Percentiles rank a stretch among this genome's conserved stretches.
Conservation (phyloP, 2,888 invertebrate genomes). For the Agrochola circellaris region DNA sequence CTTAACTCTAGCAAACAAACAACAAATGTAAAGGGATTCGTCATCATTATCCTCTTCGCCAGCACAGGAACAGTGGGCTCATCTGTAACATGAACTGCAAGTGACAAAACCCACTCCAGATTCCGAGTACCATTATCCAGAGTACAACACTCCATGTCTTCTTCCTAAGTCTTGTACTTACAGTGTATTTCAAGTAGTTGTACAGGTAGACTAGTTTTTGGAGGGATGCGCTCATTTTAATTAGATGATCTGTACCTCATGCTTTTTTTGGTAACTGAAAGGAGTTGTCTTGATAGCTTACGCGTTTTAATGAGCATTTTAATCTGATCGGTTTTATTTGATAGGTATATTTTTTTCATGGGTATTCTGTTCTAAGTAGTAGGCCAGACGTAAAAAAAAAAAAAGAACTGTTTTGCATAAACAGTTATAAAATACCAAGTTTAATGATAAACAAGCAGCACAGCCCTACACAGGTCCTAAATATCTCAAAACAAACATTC, state of each 20-base stretch:
- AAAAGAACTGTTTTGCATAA: background rate
- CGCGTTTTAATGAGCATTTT: background rate
- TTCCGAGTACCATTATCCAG: no score
- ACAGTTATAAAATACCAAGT: background rate
- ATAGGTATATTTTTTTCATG: background rate
- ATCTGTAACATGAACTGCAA: no score
- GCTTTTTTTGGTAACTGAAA: background rate
- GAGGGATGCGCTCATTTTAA: background rate
- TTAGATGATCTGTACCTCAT: no score
- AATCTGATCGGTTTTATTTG: background rate
- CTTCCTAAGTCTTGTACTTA: background rate
- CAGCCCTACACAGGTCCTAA: conserved; percentile 71
- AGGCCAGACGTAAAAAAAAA: background rate
- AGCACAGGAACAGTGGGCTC: no score
- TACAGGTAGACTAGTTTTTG: background rate
- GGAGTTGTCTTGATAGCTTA: background rate
- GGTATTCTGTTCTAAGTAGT: background rate
- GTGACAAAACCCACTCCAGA: no score
- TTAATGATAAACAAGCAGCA: conserved; percentile 71
- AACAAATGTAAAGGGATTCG: no score
- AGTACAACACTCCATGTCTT: no score
- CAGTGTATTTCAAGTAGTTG: background rate
- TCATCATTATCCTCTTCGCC: no score
- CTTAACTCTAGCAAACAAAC: no score
- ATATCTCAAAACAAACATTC: conserved; percentile 84